Evolutionary conservation across 2,113 vertebrate genomes (phyloP), one percentile per base, ranked within the genome.

Genomic region (Dipodomys stephensi): DNA sequence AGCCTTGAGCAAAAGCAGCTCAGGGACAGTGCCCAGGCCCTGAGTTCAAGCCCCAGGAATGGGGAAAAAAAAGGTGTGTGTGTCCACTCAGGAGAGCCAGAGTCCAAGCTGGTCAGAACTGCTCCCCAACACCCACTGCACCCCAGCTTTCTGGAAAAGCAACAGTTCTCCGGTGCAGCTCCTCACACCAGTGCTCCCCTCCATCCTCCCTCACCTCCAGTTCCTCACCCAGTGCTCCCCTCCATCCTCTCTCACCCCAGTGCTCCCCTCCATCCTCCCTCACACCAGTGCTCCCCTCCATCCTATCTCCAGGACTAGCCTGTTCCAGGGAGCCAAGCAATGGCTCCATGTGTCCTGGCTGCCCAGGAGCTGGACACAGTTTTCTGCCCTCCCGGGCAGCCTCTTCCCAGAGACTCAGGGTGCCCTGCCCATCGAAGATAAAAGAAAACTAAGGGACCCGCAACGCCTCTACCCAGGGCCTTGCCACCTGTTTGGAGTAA

Each of bases 131-230:
- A 46, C 12, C 22, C 0, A 0, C 32, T 25, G 5, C 13, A 7
- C 62, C 44, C 35, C 4, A 13, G 7, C 35, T 18, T 10, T n/a
- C 18, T 15, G 67, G 18, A 71, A 18, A 3, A 9, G 28, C 39
- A 72, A 57, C 44, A 39, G 71, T 25, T 5, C 4, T 3, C 35
- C 16, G 0, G 20, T 0, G 2, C 2, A 1, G 49, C 12, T 49
- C 49, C 49, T 49, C 49, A 49, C 49, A 1, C 49, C 49, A 12
- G 35, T 46, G 6, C n/a, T 12, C 12, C n/a, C 28, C n/a, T 35
- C 65, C 3, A 11, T 23, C 0, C 3, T 28, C 65, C 64, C 25
- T 5, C 6, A 27, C 1, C 44, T n/a, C 2, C 35, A 35, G 35
- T n/a, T n/a, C 35, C 3, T 3, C 35, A 35, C n/a, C n/a, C 57